These are phyloP conservation scores for Hirundo rustica DNA, from an alignment of 2,797 vertebrate species.

Conservation along the genomic window DNA sequence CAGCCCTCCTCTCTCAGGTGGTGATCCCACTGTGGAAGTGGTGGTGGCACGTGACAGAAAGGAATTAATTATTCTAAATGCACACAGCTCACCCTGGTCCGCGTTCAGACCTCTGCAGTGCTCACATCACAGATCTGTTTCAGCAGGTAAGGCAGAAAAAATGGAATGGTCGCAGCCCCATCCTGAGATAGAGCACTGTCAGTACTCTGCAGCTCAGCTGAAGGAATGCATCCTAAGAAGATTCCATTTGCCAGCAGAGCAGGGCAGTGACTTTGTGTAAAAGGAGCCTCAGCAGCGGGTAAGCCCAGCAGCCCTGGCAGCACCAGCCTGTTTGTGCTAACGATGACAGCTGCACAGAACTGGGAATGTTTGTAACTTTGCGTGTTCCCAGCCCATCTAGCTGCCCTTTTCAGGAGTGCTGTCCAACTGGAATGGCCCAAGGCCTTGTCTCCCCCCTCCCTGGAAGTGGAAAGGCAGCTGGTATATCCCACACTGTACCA, in stretches of 20 bases:
- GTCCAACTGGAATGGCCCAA: slow-evolving; percentile 38
- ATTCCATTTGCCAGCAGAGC: neutral
- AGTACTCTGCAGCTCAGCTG: neutral
- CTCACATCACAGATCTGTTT: neutral
- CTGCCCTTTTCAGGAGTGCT: neutral
- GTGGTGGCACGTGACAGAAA: neutral
- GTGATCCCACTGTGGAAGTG: neutral
- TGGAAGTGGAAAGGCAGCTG: slow-evolving; percentile 50
- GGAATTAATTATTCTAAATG: neutral
- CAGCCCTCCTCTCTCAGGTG: neutral
- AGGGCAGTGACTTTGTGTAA: neutral
- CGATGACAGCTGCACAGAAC: slow-evolving; percentile 56
- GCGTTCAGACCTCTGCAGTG: neutral
- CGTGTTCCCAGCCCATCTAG: slow-evolving; percentile 30
- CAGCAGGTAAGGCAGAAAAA: neutral
- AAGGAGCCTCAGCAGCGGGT: neutral
- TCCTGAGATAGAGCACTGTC: neutral
- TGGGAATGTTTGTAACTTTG: slow-evolving; percentile 20
- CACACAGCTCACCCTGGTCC: neutral
- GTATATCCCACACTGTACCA: slow-evolving; percentile 9
- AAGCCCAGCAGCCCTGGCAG: slow-evolving; percentile 52
- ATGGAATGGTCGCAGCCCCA: fast-evolving
- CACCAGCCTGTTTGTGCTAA: slow-evolving; percentile 32
- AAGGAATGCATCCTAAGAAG: neutral
- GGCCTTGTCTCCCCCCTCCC: slow-evolving; percentile 38